These are phyloP conservation scores for Nephrotoma flavescens DNA, from an alignment of 2,888 invertebrate species.

Conservation along the genomic window DNA sequence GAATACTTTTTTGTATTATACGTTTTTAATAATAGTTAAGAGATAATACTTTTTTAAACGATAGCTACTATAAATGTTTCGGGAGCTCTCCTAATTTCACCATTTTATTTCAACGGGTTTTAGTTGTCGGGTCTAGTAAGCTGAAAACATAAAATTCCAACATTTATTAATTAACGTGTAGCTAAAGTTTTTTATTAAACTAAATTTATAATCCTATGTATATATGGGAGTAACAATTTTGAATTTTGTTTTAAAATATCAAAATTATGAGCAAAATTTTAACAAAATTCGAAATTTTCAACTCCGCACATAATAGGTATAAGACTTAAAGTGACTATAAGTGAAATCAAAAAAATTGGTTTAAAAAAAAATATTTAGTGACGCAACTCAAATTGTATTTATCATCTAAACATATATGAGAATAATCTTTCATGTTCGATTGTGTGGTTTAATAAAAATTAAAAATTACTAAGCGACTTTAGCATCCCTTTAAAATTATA, in stretches of 20 bases:
- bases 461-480: background rate
- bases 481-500: background rate
- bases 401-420: background rate
- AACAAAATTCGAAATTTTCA: background rate
- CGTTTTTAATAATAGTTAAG: background rate
- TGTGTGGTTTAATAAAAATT: background rate
- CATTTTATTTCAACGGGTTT: background rate
- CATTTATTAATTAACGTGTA: background rate
- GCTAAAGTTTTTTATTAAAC: background rate
- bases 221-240: background rate
- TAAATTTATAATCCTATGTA: background rate
- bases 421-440: background rate
- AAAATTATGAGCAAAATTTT: background rate
- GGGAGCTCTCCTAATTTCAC: background rate
- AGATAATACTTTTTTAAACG: background rate
- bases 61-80: background rate
- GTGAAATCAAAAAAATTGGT: background rate
- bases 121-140: background rate
- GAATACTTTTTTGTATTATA: background rate
- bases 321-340: background rate
- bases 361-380: background rate
- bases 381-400: background rate
- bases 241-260: background rate
- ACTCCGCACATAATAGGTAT: background rate
- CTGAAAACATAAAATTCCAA: background rate